Evolutionary conservation across 64 coral and sea anemone genomes (phyloP).

Genomic region (Montipora sp.): DNA sequence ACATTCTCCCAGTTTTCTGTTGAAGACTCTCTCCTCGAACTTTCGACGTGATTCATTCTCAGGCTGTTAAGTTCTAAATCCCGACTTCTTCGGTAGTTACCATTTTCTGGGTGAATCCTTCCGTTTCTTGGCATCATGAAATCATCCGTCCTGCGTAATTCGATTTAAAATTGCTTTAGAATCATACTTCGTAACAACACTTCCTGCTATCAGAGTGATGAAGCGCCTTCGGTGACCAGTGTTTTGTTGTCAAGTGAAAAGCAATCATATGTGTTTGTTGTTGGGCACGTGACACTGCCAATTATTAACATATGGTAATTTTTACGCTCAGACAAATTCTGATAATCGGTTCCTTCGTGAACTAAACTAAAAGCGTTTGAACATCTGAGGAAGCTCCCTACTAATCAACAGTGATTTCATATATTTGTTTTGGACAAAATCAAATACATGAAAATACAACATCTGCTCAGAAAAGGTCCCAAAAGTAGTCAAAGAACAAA

Average conservation of each 20-base stretch:
- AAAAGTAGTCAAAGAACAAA: no score
- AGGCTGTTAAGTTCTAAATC: slow-evolving; percentile 37
- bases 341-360: background rate
- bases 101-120: slow-evolving; percentile 35
- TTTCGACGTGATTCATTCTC: slow-evolving; percentile 43
- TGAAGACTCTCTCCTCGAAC: slow-evolving; percentile 16
- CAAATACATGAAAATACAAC: no score
- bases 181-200: no score
- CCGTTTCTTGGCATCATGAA: slow-evolving; percentile 61
- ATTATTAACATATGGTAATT: no score
- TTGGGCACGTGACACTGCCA: background rate
- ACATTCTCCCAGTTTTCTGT: slow-evolving; percentile 36
- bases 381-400: background rate
- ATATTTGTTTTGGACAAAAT: no score
- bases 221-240: background rate
- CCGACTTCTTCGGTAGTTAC: background rate
- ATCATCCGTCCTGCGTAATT: background rate
- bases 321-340: background rate
- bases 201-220: no score
- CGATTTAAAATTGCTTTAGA: background rate
- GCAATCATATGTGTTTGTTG: slow-evolving; percentile 20
- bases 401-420: no score
- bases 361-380: background rate
- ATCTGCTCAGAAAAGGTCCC: no score
- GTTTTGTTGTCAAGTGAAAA: slow-evolving; percentile 16